phyloP scores from a whole-genome alignment of 1,140 invertebrate species.

The Penaeus vannamei region DNA sequence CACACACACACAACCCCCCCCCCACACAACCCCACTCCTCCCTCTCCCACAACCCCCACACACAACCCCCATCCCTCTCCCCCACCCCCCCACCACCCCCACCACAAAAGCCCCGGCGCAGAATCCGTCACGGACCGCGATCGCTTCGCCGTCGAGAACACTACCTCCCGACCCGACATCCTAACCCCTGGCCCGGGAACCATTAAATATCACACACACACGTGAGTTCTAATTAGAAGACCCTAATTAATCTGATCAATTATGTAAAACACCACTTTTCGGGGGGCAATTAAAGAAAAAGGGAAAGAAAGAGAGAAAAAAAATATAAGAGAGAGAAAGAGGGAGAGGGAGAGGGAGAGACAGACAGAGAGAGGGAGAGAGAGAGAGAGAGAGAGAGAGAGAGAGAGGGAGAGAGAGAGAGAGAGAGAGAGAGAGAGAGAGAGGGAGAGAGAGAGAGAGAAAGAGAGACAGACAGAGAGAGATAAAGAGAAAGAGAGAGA shows the following conservation, averaged over 20 bases:
- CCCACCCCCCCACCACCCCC: no score
- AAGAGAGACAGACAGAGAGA: neutral
- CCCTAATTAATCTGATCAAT: neutral
- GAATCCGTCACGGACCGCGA: no score
- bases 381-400: neutral
- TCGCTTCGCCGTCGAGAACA: no score
- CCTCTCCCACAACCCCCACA: no score
- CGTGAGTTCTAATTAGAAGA: neutral
- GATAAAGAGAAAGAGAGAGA: neutral
- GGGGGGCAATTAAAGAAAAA: neutral
- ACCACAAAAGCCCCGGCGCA: no score
- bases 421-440: neutral
- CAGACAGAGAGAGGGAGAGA: neutral
- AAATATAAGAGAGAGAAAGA: neutral
- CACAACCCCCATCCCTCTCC: no score
- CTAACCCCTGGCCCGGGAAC: no score
- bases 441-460: neutral
- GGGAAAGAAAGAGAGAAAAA: neutral
- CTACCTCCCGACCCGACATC: no score
- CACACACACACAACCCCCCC: no score
- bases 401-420: neutral
- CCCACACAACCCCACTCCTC: no score
- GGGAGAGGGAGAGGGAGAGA: neutral
- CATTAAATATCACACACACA: no score
- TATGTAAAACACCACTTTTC: neutral